These are phyloP conservation scores for Rhagonycha lutea DNA, from an alignment of 2,888 invertebrate species.

Conservation along the genomic window DNA sequence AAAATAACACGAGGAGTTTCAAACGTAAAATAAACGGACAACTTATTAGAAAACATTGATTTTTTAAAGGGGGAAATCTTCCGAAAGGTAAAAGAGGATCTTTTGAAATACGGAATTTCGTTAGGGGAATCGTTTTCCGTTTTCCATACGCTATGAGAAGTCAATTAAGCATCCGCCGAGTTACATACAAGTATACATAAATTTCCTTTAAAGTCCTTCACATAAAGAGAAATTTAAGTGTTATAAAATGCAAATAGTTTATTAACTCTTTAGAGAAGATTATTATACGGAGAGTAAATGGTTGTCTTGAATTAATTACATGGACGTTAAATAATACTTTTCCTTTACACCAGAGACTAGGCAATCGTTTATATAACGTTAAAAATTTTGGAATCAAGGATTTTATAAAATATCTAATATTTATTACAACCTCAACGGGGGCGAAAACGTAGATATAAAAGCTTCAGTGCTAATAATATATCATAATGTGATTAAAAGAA, in stretches of 20 bases:
- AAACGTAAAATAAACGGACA: not conserved
- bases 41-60: not conserved
- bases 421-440: no score
- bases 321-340: not conserved
- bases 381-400: no score
- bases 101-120: not conserved
- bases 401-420: no score
- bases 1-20: not conserved
- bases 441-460: no score
- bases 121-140: not conserved
- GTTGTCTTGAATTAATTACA: not conserved
- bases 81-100: not conserved
- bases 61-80: not conserved
- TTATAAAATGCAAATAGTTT: not conserved
- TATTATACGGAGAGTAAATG: not conserved
- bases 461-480: not conserved
- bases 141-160: not conserved
- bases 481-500: not conserved
- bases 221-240: not conserved
- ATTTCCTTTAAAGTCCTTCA: not conserved
- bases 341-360: not conserved
- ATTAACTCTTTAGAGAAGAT: not conserved
- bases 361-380: no score
- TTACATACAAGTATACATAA: not conserved
- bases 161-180: not conserved